Conservation (phyloP, 2,113 vertebrate species). For the Lonchura striata region DNA sequence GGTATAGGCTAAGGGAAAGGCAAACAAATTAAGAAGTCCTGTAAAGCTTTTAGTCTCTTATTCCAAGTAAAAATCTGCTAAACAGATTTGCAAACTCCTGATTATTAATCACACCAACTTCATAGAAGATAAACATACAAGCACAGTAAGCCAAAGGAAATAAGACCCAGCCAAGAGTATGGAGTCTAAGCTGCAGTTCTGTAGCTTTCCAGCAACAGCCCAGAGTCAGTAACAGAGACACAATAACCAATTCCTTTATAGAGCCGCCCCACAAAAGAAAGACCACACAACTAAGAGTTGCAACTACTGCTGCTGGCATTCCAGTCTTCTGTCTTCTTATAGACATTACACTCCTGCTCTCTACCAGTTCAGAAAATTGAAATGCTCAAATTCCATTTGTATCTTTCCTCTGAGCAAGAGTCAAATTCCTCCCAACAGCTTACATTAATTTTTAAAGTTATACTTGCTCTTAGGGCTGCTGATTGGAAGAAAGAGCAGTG, state of each 20-base stretch:
- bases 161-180: not conserved
- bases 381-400: not conserved
- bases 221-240: not conserved
- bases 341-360: not conserved
- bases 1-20: not conserved
- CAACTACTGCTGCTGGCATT: not conserved
- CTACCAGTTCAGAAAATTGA: not conserved
- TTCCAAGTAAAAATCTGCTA: not conserved
- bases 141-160: not conserved
- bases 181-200: not conserved
- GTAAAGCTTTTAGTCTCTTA: not conserved
- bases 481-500: slow-evolving; percentile 19
- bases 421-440: slow-evolving; percentile 24
- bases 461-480: not conserved
- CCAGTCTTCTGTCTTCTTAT: not conserved
- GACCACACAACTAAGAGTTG: not conserved
- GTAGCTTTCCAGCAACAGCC: not conserved
- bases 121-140: not conserved
- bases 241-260: not conserved
- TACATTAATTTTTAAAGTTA: slow-evolving; percentile 60
- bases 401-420: not conserved
- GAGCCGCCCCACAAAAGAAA: not conserved
- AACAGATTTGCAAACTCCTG: not conserved
- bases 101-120: not conserved
- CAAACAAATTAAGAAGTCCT: not conserved